Evolutionary conservation across 1,140 invertebrate genomes (phyloP).

Genomic region (Andrena cerasifolii): DNA sequence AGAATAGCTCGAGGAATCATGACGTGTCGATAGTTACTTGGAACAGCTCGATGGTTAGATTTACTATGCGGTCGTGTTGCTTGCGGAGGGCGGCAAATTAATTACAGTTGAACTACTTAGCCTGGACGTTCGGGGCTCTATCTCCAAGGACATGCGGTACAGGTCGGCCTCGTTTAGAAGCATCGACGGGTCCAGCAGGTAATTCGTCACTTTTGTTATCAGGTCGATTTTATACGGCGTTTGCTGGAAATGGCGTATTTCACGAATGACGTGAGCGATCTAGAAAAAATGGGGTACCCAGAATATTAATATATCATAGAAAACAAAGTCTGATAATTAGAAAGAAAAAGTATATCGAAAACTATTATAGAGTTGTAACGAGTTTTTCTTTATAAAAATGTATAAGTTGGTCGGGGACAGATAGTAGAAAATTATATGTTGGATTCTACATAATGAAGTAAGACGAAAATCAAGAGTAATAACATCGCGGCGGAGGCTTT

Average conservation of each 20-base stretch:
- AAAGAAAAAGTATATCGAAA: constrained; percentile 1
- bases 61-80: constrained; percentile 61
- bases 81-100: constrained; percentile 65
- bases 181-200: constrained; percentile 90
- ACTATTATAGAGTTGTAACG: no score
- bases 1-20: background rate
- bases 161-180: constrained; percentile 92
- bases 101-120: constrained; percentile 80
- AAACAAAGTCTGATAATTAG: no score
- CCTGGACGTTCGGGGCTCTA: constrained; percentile 90
- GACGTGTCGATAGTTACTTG: constrained; percentile 1
- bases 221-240: constrained; percentile 96
- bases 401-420: no score
- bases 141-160: constrained; percentile 91
- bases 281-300: constrained; percentile 82
- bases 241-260: constrained; percentile 96
- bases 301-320: no score
- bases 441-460: no score
- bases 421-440: no score
- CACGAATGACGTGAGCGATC: constrained; percentile 96
- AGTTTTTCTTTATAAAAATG: no score
- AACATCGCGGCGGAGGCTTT: no score
- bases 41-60: background rate
- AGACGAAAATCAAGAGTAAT: no score
- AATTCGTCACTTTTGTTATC: constrained; percentile 91